Conservation (phyloP, 2,888 invertebrate species). For the Magallana nippona region DNA sequence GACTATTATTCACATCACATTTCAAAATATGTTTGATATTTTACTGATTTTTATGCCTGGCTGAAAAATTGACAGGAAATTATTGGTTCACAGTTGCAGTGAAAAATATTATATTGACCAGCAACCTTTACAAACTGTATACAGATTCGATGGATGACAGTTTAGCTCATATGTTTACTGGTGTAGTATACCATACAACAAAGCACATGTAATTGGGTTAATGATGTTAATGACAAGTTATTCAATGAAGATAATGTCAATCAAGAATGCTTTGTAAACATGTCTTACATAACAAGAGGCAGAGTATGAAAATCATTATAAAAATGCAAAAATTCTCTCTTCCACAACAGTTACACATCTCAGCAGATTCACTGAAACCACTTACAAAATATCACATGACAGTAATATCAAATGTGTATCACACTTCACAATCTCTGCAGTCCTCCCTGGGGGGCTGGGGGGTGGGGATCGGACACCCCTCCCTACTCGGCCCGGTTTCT, state of each 20-base stretch:
- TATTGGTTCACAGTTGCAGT: no score
- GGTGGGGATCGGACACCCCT: background rate
- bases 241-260: background rate
- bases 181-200: no score
- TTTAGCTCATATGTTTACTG: no score
- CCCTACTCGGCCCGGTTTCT: background rate
- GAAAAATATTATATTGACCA: no score
- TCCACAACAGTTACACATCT: background rate
- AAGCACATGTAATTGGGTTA: background rate
- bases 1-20: background rate
- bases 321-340: background rate
- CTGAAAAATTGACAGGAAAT: no score
- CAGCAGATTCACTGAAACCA: constrained; percentile 5
- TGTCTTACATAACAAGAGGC: no score
- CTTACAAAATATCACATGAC: constrained; percentile 14
- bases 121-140: no score
- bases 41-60: background rate
- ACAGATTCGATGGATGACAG: no score
- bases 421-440: constrained; percentile 2
- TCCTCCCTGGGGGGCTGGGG: background rate
- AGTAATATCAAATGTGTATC: constrained; percentile 26
- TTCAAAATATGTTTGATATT: background rate
- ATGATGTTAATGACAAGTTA: background rate
- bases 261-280: background rate
- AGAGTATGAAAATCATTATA: background rate